phyloP scores from a whole-genome alignment of 37 sponge, comb jelly and placozoan species.

The Corticium candelabrum region DNA sequence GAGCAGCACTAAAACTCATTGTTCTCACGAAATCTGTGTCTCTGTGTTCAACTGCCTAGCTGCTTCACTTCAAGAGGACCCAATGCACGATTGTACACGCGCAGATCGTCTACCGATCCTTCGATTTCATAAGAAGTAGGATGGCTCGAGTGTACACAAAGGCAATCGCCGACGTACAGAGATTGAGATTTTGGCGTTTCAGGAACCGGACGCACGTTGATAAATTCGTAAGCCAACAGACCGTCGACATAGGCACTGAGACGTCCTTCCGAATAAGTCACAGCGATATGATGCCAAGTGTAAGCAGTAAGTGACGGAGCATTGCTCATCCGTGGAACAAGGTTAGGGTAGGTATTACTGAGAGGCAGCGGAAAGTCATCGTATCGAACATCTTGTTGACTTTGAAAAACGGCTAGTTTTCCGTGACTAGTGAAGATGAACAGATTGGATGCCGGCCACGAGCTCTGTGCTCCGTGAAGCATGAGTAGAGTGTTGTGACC shows the following conservation, averaged over 20 bases:
- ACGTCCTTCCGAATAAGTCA: neutral
- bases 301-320: neutral
- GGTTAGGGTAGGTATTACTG: neutral
- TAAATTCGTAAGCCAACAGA: neutral
- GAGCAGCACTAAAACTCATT: no score
- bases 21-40: no score
- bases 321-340: neutral
- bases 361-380: neutral
- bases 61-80: neutral
- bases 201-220: neutral
- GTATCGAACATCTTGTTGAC: neutral
- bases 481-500: neutral
- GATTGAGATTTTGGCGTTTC: neutral
- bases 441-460: neutral
- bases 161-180: neutral
- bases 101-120: neutral
- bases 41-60: no score
- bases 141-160: neutral
- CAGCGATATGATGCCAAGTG: neutral
- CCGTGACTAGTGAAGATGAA: neutral
- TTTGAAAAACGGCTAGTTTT: neutral
- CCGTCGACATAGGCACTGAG: neutral
- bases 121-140: neutral
- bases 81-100: neutral
- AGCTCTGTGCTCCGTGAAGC: neutral